A percentile compares a stretch with the other conserved stretches of the same genome.
Conservation (phyloP, 2,888 invertebrate genomes). For the Thecophora atra region DNA sequence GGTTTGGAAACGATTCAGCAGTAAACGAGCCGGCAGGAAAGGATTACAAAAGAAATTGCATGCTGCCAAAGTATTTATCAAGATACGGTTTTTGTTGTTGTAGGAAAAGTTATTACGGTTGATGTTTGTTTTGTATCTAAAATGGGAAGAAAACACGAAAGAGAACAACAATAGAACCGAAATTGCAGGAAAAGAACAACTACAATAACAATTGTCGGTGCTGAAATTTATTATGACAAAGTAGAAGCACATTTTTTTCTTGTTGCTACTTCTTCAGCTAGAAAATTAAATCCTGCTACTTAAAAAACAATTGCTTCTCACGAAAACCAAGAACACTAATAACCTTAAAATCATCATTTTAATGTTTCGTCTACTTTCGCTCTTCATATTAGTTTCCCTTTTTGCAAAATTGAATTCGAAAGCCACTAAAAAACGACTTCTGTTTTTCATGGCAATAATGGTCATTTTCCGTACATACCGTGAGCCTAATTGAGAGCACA, state of each 20-base stretch:
- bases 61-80: constrained; percentile 16
- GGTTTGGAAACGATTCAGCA: neutral
- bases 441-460: too few species aligned
- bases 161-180: neutral
- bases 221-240: neutral
- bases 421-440: too few species aligned
- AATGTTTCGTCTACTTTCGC: too few species aligned
- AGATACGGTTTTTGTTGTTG: neutral
- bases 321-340: neutral
- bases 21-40: neutral
- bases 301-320: neutral
- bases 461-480: too few species aligned
- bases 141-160: too few species aligned
- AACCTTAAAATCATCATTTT: neutral
- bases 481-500: too few species aligned
- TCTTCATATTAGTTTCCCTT: too few species aligned
- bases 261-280: constrained; percentile 1
- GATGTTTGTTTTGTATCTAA: neutral
- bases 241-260: neutral
- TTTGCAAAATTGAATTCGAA: too few species aligned
- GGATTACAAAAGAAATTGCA: constrained; percentile 9
- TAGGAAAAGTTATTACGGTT: neutral
- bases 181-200: neutral
- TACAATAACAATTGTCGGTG: neutral
- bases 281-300: constrained; percentile 12